Conservation (phyloP, 2,797 vertebrate species). For the Odontamblyopus lacepedii region DNA sequence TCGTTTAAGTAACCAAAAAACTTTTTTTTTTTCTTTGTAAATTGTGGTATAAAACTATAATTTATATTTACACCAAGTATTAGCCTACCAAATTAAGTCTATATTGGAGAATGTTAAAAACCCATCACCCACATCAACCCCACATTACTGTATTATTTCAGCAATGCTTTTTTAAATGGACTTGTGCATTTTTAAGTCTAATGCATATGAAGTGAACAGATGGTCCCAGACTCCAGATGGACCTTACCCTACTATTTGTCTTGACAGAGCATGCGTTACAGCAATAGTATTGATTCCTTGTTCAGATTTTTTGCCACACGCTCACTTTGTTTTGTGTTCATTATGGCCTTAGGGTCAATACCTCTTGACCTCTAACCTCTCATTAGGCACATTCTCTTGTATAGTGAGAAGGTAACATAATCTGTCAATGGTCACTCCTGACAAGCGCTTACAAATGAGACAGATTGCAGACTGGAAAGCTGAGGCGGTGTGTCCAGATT, state of each 20-base stretch:
- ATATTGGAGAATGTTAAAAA: too few relatives aligned
- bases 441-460: constrained; percentile 11
- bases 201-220: background rate
- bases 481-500: background rate
- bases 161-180: background rate
- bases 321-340: constrained; percentile 10
- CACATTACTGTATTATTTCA: background rate
- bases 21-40: too few relatives aligned
- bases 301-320: constrained; percentile 13
- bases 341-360: constrained; percentile 42
- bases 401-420: constrained; percentile 31
- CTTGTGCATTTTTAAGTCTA: background rate
- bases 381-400: constrained; percentile 37
- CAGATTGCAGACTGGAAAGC: constrained; percentile 5
- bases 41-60: too few relatives aligned
- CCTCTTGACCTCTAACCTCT: constrained; percentile 43
- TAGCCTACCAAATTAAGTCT: too few relatives aligned
- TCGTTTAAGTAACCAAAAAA: too few relatives aligned
- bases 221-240: constrained; percentile 1
- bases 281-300: constrained; percentile 37
- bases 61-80: too few relatives aligned
- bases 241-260: background rate
- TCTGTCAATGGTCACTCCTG: constrained; percentile 18
- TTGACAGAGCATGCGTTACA: constrained; percentile 9
- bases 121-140: too few relatives aligned